A percentile compares a stretch with the other conserved stretches of the same genome.
Evolutionary conservation across 2,113 vertebrate genomes (phyloP).

Genomic region (Rhipidura dahli): DNA sequence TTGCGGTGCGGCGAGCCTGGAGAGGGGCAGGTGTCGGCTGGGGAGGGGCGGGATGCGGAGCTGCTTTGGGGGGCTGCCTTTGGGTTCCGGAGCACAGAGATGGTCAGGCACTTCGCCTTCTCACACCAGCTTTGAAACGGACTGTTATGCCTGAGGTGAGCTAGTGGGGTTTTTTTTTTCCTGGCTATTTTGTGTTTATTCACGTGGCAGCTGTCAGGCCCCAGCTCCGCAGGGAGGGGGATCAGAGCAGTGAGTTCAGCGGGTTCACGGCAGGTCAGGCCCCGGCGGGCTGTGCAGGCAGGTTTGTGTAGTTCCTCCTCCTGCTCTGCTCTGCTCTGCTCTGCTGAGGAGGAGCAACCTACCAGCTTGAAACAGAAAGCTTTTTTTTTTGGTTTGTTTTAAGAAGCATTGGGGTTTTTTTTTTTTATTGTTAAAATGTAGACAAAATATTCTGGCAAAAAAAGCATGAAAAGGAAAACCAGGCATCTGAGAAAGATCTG

Average conservation of each 20-base stretch:
- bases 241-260: accelerated
- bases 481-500: neutral
- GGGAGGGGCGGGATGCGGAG: accelerated
- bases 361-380: neutral
- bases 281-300: neutral
- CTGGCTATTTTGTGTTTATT: neutral
- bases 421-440: neutral
- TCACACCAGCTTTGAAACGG: neutral
- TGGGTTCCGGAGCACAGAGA: neutral
- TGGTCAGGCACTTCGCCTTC: neutral
- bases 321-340: accelerated
- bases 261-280: neutral
- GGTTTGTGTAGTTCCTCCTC: neutral
- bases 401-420: neutral
- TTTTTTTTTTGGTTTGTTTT: neutral
- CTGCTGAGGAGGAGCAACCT: neutral
- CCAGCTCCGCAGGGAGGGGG: neutral
- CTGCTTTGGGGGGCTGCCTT: neutral
- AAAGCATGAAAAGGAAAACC: neutral
- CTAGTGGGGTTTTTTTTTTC: neutral
- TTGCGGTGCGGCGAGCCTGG: accelerated
- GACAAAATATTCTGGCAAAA: neutral
- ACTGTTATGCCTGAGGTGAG: neutral
- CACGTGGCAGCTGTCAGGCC: neutral
- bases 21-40: accelerated